These are phyloP conservation scores for Electrona antarctica DNA, from an alignment of 2,113 vertebrate species.

Conservation along the genomic window DNA sequence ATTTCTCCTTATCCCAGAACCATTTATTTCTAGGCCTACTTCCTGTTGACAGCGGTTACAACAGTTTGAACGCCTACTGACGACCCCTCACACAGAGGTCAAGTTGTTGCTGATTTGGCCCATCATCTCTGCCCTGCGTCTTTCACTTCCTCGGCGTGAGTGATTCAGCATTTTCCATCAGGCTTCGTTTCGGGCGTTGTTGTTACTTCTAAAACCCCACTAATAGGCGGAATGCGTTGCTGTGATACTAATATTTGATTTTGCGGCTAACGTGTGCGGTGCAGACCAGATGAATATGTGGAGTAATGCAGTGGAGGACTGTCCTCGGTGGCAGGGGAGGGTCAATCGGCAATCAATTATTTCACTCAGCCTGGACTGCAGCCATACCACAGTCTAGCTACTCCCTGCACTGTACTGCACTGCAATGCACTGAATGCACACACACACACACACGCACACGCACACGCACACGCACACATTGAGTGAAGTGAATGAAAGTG, in stretches of 20 bases:
- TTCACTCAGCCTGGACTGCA: constrained; percentile 68
- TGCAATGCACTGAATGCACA: background rate
- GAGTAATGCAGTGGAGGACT: constrained; percentile 64
- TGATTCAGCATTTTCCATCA: constrained; percentile 45
- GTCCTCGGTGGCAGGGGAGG: constrained; percentile 62
- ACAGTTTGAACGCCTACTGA: constrained; percentile 43
- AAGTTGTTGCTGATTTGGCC: constrained; percentile 66
- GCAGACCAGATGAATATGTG: constrained; percentile 56
- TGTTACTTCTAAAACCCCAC: constrained; percentile 17
- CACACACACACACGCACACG: constrained; percentile 2
- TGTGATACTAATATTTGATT: constrained; percentile 5
- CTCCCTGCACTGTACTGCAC: constrained; percentile 26
- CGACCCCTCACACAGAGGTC: constrained; percentile 53
- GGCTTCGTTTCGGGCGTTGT: background rate
- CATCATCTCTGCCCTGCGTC: constrained; percentile 53
- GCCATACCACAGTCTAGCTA: constrained; percentile 63
- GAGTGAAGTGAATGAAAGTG: no score
- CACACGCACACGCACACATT: background rate
- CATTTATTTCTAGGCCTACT: constrained; percentile 18
- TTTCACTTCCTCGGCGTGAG: constrained; percentile 54
- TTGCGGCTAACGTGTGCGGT: constrained; percentile 34
- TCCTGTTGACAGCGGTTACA: constrained; percentile 43
- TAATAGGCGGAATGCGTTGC: constrained; percentile 5
- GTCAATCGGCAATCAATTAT: constrained; percentile 76
- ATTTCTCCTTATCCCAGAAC: no score